These are phyloP conservation scores for Hypocryptadius cinnamomeus DNA, from an alignment of 2,113 vertebrate genomes.

Conservation along the genomic window DNA sequence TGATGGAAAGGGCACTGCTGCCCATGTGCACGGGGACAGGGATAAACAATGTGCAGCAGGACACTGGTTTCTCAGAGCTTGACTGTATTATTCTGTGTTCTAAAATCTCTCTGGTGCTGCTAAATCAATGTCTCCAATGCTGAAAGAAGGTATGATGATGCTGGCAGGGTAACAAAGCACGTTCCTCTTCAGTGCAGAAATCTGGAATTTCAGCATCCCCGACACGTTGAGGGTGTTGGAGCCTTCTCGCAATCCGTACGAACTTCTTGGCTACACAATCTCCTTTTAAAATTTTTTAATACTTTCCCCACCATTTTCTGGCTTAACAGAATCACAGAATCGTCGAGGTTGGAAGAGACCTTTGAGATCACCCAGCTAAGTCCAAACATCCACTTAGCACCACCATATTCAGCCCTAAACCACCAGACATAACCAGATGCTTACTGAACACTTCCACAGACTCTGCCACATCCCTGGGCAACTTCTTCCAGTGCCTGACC, in stretches of 20 bases:
- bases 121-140: not conserved
- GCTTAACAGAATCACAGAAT: not conserved
- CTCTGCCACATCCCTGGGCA: not conserved
- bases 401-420: not conserved
- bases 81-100: not conserved
- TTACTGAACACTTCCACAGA: not conserved
- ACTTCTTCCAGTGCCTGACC: not conserved
- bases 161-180: not conserved
- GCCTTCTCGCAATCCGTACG: not conserved
- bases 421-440: not conserved
- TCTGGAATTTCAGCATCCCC: not conserved
- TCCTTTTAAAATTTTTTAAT: not conserved
- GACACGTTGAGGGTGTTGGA: not conserved
- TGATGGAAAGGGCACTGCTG: not conserved
- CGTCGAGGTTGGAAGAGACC: not conserved
- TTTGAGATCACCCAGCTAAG: not conserved
- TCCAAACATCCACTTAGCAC: not conserved
- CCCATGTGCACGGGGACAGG: fast-evolving
- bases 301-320: not conserved
- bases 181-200: not conserved
- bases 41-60: not conserved
- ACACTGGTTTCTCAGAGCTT: not conserved
- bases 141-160: not conserved
- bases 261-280: not conserved
- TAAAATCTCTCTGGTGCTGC: not conserved